These are phyloP conservation scores for Melanostoma scalare DNA, from an alignment of 2,888 invertebrate genomes.

Conservation along the genomic window DNA sequence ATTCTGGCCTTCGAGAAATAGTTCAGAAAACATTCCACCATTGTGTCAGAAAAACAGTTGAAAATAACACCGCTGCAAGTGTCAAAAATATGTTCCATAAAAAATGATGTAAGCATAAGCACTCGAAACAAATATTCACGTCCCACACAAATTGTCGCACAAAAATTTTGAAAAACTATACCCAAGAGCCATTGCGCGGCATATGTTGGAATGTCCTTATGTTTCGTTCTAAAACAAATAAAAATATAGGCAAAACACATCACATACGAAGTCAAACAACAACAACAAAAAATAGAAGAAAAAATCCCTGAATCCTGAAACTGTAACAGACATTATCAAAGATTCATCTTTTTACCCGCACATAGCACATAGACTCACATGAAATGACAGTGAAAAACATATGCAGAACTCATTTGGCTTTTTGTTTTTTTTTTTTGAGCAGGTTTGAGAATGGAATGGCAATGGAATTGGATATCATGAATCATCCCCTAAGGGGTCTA, in stretches of 20 bases:
- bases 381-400: conserved; percentile 46
- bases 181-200: conserved; percentile 22
- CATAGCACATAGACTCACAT: not conserved
- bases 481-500: conserved; percentile 59
- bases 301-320: conserved; percentile 51
- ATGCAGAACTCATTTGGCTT: conserved; percentile 62
- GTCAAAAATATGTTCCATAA: conserved; percentile 51
- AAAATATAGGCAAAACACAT: conserved; percentile 11
- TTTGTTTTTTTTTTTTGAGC: conserved; percentile 5
- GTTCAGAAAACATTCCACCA: conserved; percentile 16
- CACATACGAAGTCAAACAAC: conserved; percentile 24
- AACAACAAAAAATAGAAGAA: conserved; percentile 15
- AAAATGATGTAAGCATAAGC: conserved; percentile 47
- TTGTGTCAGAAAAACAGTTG: conserved; percentile 6
- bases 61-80: conserved; percentile 28
- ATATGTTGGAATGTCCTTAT: conserved; percentile 34
- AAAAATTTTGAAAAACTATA: conserved; percentile 33
- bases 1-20: not conserved
- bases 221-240: conserved; percentile 24
- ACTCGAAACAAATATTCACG: conserved; percentile 24
- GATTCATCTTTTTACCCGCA: conserved; percentile 53
- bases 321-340: conserved; percentile 64
- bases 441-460: conserved; percentile 47
- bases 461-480: conserved; percentile 71
- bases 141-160: not conserved